These are phyloP conservation scores for Drepana arcuata DNA, from an alignment of 1,140 invertebrate species.

Conservation along the genomic window DNA sequence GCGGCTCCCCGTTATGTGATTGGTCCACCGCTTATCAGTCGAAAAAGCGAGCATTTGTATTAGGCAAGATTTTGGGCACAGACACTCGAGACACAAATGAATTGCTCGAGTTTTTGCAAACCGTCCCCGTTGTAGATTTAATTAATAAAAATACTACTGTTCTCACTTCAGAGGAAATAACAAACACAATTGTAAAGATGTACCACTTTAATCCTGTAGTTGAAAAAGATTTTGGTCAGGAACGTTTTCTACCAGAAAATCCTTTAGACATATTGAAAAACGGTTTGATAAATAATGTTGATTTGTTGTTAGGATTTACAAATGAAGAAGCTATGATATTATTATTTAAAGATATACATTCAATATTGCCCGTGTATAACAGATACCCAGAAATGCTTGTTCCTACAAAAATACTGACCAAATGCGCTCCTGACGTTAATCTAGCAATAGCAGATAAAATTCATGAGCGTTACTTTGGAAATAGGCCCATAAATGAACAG, in stretches of 20 bases:
- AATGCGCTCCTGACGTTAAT: conserved; percentile 10
- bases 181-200: conserved; percentile 26
- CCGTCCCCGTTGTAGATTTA: conserved; percentile 45
- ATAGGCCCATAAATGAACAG: conserved; percentile 24
- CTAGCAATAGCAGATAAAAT: conserved; percentile 31
- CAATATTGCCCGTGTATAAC: conserved; percentile 11
- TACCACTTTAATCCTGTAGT: conserved; percentile 38
- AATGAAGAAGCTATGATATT: conserved; percentile 61
- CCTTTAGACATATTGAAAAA: conserved; percentile 30
- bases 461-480: conserved; percentile 51
- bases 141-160: conserved; percentile 29
- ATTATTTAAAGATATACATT: too few relatives aligned
- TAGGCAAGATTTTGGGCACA: conserved; percentile 30
- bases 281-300: conserved; percentile 67
- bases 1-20: conserved; percentile 29
- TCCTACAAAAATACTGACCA: conserved; percentile 6
- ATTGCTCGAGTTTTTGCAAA: conserved; percentile 62
- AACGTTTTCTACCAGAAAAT: conserved; percentile 38
- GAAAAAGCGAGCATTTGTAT: conserved; percentile 21
- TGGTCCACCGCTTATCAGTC: conserved; percentile 26
- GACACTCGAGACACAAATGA: conserved; percentile 30
- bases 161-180: conserved; percentile 23
- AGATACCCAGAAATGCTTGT: conserved; percentile 8
- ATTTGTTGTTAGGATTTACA: conserved; percentile 73
- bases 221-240: conserved; percentile 41